Conservation (phyloP, 2,888 invertebrate genomes). For the Cerastoderma edule region DNA sequence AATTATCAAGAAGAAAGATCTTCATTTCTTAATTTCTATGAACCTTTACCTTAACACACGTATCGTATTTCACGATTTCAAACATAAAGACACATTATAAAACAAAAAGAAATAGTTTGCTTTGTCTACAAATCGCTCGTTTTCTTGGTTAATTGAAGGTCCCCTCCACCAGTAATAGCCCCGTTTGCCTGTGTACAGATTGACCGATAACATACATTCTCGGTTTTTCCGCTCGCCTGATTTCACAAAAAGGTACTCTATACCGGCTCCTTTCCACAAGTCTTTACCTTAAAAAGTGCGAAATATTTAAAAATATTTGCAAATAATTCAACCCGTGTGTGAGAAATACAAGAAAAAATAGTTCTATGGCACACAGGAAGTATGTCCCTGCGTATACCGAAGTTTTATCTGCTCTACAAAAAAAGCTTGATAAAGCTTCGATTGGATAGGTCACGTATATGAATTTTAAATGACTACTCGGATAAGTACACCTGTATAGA, state of each 20-base stretch:
- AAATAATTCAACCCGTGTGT: no score
- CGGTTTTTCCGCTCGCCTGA: constrained; percentile 25
- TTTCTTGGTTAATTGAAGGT: constrained; percentile 55
- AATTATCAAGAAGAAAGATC: constrained; percentile 18
- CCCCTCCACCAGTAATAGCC: constrained; percentile 17
- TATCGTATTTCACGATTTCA: constrained; percentile 41
- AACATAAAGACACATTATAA: constrained; percentile 49
- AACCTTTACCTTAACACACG: constrained; percentile 22
- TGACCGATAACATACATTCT: constrained; percentile 13
- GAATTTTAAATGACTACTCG: no score
- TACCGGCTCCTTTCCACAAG: no score
- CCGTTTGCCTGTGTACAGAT: constrained; percentile 28
- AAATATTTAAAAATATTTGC: no score
- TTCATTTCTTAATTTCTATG: constrained; percentile 9
- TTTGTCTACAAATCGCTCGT: constrained; percentile 53
- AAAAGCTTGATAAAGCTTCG: no score
- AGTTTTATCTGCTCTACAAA: no score
- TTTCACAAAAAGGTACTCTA: constrained; percentile 4
- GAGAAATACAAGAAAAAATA: no score
- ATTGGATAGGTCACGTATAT: no score
- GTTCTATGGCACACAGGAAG: no score
- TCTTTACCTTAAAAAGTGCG: no score
- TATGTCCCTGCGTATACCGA: no score
- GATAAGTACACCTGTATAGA: no score
- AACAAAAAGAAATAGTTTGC: constrained; percentile 55